Evolutionary conservation across 2,888 invertebrate genomes (phyloP), one percentile per base, ranked within the genome.

Genomic region (Pammene aurita): DNA sequence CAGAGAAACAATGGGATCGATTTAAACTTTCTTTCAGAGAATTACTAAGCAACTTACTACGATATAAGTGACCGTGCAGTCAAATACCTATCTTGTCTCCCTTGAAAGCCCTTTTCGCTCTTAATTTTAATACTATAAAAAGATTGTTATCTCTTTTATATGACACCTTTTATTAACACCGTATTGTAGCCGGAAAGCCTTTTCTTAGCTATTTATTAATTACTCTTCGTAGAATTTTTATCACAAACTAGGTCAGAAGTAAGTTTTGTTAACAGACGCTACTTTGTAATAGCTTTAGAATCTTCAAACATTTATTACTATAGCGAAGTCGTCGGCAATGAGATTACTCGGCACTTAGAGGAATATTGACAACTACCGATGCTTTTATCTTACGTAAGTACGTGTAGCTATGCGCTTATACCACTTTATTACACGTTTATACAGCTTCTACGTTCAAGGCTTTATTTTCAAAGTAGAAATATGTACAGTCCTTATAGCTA

Each of bases 361-460:
- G 67, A 64, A 60, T 69, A 69, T 69, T 69, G 69, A 54, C 60
- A 69, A 69, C 69, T 69, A 69, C 69, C 69, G 65, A 69, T 69
- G 69, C 69, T 69, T 69, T 69, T 60, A 65, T 54, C 68, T 52
- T 63, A 35, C 6, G 5, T 42, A 38, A 7, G 10, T n/a, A 13
- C 11, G 9, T 13, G 41, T 48, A n/a, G 18, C 35, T 41, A 54
- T n/a, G 52, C 52, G 11, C 58, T 56, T 67, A 67, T 55, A 67
- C 10, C 16, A 68, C 63, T 62, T 56, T 26, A 26, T 69, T 10
- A 0, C 1, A 69, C 16, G 38, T 60, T 54, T 38, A 64, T 41
- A 54, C 34, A 67, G 61, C 18, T 48, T n/a, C 13, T 57, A 26
- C 10, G 16, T 48, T 52, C 7, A 52, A n/a, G 0, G 26, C 34